Conservation (phyloP, 2,797 vertebrate genomes). For the Lacerta viridis region DNA sequence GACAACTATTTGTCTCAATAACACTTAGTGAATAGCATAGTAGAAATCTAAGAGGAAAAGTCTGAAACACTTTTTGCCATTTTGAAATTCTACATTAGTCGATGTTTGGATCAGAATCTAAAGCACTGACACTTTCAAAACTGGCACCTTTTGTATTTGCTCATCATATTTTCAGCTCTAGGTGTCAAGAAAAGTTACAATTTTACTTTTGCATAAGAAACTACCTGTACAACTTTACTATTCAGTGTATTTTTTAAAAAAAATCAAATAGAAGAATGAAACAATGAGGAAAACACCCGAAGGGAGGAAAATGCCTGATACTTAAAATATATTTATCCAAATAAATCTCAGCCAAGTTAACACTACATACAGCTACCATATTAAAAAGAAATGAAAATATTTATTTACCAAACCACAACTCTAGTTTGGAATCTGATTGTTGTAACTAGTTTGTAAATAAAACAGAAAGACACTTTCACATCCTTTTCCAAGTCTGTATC, state of each 20-base stretch:
- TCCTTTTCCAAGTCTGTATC: conserved; percentile 65
- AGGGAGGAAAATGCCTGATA: background rate
- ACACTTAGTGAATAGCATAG: background rate
- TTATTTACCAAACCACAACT: background rate
- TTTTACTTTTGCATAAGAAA: background rate
- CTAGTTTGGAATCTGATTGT: background rate
- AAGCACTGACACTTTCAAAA: background rate
- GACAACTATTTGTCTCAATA: background rate
- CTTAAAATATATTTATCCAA: no score
- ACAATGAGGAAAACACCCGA: background rate
- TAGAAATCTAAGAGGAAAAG: background rate
- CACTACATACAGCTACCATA: background rate
- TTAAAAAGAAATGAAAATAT: background rate
- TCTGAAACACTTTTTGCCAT: background rate
- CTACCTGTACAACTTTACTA: background rate
- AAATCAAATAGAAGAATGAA: background rate
- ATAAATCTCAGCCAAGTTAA: no score
- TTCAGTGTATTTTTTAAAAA: background rate
- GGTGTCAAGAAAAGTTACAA: background rate
- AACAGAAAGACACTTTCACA: conserved; percentile 36
- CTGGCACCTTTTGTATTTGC: background rate
- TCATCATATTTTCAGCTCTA: background rate
- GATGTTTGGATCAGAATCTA: background rate
- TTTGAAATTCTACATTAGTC: background rate
- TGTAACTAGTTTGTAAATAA: background rate